Evolutionary conservation across 2,888 invertebrate genomes (phyloP).

Genomic region (Mesoligia furuncula): DNA sequence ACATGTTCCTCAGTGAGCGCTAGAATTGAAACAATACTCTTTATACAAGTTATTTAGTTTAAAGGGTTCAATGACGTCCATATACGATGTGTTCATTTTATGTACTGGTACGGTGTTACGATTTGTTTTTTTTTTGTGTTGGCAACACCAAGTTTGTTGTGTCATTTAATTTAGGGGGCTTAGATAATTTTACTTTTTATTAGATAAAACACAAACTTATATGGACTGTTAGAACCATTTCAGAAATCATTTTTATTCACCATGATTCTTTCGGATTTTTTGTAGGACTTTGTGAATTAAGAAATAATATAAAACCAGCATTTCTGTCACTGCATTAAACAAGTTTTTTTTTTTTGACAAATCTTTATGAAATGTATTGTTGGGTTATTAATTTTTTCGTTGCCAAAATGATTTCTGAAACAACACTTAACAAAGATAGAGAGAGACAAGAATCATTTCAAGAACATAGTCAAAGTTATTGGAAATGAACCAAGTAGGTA

Average conservation of each 20-base stretch:
- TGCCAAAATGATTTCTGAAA: constrained; percentile 56
- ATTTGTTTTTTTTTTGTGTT: constrained; percentile 3
- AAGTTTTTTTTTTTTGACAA: not conserved
- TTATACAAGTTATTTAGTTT: constrained; percentile 67
- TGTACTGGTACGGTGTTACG: constrained; percentile 13
- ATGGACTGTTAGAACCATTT: constrained; percentile 52
- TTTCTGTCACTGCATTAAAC: not conserved
- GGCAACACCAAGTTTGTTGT: constrained; percentile 24
- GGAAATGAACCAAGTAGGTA: constrained; percentile 35
- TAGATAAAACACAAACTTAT: constrained; percentile 32
- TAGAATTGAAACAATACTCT: constrained; percentile 86
- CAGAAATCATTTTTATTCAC: constrained; percentile 45
- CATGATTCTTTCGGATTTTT: not conserved
- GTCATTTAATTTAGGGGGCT: constrained; percentile 26
- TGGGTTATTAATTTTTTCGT: not conserved
- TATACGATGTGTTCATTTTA: constrained; percentile 34
- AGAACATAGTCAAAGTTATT: constrained; percentile 37
- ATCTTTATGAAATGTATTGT: not conserved
- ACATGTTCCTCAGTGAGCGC: constrained; percentile 87
- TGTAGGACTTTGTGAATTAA: not conserved
- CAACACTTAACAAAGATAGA: constrained; percentile 42
- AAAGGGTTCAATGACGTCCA: constrained; percentile 55
- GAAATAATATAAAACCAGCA: not conserved
- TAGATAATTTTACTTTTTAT: not conserved
- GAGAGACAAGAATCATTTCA: constrained; percentile 34